A percentile compares a stretch with the other conserved stretches of the same genome.
Conservation (phyloP, 2,888 invertebrate species). For the Zaprionus obscuricornis region DNA sequence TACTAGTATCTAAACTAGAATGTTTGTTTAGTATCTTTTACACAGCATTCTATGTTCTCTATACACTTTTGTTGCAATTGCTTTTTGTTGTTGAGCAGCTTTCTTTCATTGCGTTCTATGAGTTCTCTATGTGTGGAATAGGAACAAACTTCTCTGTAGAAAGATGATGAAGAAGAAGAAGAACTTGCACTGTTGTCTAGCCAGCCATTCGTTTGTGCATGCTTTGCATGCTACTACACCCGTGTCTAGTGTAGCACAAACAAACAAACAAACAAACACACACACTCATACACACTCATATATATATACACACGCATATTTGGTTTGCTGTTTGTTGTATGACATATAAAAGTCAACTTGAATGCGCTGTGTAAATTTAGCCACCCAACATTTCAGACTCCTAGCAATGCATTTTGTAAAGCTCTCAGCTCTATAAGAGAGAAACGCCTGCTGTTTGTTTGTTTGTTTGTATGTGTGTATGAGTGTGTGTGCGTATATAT, state of each 20-base stretch:
- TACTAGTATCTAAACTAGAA: conserved; percentile 63
- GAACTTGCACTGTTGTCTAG: conserved; percentile 49
- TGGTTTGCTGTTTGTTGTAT: conserved; percentile 64
- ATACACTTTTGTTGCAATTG: background rate
- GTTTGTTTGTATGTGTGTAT: conserved; percentile 5
- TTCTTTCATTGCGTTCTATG: conserved; percentile 34
- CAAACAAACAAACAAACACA: conserved; percentile 8
- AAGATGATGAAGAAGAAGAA: too few species aligned
- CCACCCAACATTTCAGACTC: conserved; percentile 39
- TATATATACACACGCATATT: background rate
- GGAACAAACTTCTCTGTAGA: conserved; percentile 18
- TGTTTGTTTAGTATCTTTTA: conserved; percentile 63
- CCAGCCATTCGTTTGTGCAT: conserved; percentile 51
- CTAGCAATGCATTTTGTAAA: conserved; percentile 31
- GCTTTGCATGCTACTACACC: conserved; percentile 43
- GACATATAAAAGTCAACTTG: conserved; percentile 76
- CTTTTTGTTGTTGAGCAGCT: conserved; percentile 8
- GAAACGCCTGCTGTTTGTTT: conserved; percentile 1
- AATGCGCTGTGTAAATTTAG: conserved; percentile 63
- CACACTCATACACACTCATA: conserved; percentile 7
- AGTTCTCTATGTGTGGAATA: background rate
- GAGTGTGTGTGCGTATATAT: conserved; percentile 9
- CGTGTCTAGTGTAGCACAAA: conserved; percentile 21
- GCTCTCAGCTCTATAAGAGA: conserved; percentile 22
- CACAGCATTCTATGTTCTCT: conserved; percentile 3